Conservation (phyloP, 2,888 invertebrate species). For the Chrysotoxum bicinctum region DNA sequence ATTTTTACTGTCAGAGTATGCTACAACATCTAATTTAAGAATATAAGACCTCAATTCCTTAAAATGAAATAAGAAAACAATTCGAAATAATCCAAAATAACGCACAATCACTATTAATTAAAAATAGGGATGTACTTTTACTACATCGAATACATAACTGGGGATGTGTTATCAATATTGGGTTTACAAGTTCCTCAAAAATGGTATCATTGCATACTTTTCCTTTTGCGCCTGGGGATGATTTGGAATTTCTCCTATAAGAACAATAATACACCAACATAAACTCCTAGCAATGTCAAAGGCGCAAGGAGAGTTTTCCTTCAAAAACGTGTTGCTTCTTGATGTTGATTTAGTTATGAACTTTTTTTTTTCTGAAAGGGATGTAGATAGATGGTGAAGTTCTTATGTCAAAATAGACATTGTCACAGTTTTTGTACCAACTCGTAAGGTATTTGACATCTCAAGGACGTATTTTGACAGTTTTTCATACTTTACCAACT, state of each 20-base stretch:
- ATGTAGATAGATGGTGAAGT: not conserved
- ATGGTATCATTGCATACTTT: not conserved
- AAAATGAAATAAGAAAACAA: not conserved
- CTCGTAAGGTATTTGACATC: too few species aligned
- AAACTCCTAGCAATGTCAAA: not conserved
- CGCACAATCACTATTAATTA: not conserved
- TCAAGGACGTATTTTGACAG: too few species aligned
- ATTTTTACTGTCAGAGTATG: not conserved
- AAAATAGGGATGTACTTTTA: constrained; percentile 2
- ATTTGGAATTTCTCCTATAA: not conserved
- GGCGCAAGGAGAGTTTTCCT: constrained; percentile 8
- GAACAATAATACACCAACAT: not conserved
- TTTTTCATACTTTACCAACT: too few species aligned
- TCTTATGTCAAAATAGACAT: not conserved
- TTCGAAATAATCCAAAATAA: not conserved
- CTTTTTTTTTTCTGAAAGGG: not conserved
- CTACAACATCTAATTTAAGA: not conserved
- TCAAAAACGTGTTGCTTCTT: not conserved
- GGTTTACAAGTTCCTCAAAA: constrained; percentile 5
- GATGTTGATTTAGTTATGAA: not conserved
- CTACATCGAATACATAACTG: constrained; percentile 1
- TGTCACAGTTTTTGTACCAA: too few species aligned
- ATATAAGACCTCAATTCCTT: not conserved
- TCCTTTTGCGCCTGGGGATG: not conserved
- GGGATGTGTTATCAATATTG: not conserved